These are phyloP conservation scores for Sebastes baramenuke DNA, from an alignment of 2,797 vertebrate species.

Conservation along the genomic window DNA sequence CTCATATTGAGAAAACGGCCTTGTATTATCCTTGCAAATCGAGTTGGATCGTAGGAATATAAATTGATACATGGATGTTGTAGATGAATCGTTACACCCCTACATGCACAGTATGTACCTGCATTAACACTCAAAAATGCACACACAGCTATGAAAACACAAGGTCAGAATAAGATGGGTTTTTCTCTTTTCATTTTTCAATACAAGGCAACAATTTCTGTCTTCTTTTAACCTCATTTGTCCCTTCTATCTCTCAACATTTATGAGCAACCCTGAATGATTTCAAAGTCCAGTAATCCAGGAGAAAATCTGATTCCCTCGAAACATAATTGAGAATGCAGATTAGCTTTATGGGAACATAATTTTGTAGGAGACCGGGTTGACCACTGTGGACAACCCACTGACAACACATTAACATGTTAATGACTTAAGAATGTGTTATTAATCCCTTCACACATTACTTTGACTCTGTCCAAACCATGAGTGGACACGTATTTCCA, in stretches of 20 bases:
- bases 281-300: background rate
- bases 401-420: background rate
- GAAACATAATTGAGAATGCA: too few relatives aligned
- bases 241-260: background rate
- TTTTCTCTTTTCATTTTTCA: background rate
- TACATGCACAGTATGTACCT: too few relatives aligned
- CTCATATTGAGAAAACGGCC: too few relatives aligned
- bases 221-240: background rate
- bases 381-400: background rate
- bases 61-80: too few relatives aligned
- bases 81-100: too few relatives aligned
- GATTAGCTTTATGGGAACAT: accelerated
- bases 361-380: too few relatives aligned
- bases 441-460: background rate
- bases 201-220: background rate
- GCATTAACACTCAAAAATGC: too few relatives aligned
- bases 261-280: background rate
- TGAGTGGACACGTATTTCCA: background rate
- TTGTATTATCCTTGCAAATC: too few relatives aligned
- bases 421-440: background rate
- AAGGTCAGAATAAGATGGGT: too few relatives aligned
- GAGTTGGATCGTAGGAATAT: too few relatives aligned
- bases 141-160: too few relatives aligned
- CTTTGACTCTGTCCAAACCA: background rate
- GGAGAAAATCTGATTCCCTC: too few relatives aligned